Evolutionary conservation across 2,888 invertebrate species (phyloP), one percentile per base, ranked within the genome.

Genomic region (Calameuta idolon): DNA sequence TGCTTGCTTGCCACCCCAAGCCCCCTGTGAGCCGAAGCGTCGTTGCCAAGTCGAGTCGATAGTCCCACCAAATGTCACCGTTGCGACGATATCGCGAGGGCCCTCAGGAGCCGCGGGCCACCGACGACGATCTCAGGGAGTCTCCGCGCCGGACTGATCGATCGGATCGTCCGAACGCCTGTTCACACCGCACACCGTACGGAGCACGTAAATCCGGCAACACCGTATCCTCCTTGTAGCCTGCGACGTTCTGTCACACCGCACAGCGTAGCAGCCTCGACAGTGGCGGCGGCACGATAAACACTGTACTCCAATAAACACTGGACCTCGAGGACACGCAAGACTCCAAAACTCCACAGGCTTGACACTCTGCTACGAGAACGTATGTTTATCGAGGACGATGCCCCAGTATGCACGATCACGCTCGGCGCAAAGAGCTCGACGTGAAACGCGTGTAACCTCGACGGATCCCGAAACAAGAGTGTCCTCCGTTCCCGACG

Each of bases 391-490:
- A 23, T 55, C 23, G 55, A 55, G 55, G 55, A 55, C 23, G 55
- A 55, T 55, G 55, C 55, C 55, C 55, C 23, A 55, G 23, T 55
- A 55, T 23, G 55, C 9, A 75, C 82, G 75, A 76, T 80, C 81
- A 78, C 79, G 79, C 77, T 73, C 75, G 69, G 37, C 80, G 85
- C 31, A 15, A 34, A 9, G 31, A 71, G 34, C 71, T 71, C 33
- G 33, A 71, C 81, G 82, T 55, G 82, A 85, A 82, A 86, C 87
- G 87, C 89, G 89, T 90, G 87, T 85, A 86, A 85, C 89, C 86
- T 86, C 87, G 84, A 87, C 89, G 88, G 87, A 88, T 87, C 89
- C 88, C 90, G 87, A 88, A 89, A 87, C 90, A 87, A 89, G 89
- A 91, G 89, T 91, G 90, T 88, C 88, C 88, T 89, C 88, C 79